Evolutionary conservation across 2,797 vertebrate genomes (phyloP).

Genomic region (Acrossocheilus wenchowensis): DNA sequence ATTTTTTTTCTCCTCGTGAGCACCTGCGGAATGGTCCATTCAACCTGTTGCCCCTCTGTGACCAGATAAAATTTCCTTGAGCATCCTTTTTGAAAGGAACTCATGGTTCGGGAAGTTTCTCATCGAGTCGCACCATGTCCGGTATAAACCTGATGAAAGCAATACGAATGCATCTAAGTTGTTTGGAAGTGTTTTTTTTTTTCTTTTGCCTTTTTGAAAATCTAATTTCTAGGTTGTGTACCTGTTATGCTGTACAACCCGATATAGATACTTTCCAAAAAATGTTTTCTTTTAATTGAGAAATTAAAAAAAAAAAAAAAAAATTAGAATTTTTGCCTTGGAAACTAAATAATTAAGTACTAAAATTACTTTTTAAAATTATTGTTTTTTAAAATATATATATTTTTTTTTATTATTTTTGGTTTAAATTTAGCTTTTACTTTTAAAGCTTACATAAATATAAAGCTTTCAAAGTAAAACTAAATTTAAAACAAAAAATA

Average conservation of each 20-base stretch:
- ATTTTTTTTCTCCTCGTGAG: background rate
- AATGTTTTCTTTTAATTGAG: no score
- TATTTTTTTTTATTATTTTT: no score
- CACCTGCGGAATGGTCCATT: constrained; percentile 39
- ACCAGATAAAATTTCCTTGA: constrained; percentile 30
- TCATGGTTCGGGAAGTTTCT: constrained; percentile 10
- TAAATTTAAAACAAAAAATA: background rate
- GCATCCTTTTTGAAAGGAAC: constrained; percentile 9
- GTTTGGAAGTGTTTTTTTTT: background rate
- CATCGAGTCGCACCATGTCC: constrained; percentile 15
- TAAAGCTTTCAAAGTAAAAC: background rate
- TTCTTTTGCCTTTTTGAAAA: background rate
- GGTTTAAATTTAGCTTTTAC: no score
- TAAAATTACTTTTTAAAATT: background rate
- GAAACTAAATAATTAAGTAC: background rate
- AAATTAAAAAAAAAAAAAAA: background rate
- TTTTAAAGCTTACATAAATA: no score
- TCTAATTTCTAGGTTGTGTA: background rate
- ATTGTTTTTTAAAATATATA: no score
- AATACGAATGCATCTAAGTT: background rate
- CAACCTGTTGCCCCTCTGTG: background rate
- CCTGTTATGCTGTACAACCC: background rate
- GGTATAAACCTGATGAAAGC: constrained; percentile 32
- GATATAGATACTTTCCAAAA: no score
- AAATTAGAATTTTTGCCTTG: background rate